Evolutionary conservation across 2,888 invertebrate species (phyloP).

Genomic region (Rhyacophila evoluta): DNA sequence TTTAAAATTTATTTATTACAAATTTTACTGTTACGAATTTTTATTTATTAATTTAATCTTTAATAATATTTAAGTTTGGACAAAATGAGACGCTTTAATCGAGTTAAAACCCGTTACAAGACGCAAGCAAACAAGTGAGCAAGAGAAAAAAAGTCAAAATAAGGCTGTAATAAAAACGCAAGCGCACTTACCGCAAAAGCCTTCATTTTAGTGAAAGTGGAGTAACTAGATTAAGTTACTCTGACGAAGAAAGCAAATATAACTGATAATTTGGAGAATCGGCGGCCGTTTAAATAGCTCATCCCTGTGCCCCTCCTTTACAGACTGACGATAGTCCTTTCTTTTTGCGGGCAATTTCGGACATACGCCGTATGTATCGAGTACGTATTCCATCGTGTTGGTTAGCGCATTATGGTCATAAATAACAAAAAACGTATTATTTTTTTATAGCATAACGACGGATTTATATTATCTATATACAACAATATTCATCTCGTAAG

Average conservation of each 20-base stretch:
- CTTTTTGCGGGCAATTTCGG: conserved; percentile 42
- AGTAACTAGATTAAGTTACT: conserved; percentile 45
- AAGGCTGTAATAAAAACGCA: conserved; percentile 55
- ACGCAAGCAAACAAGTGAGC: conserved; percentile 11
- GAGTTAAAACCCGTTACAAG: conserved; percentile 19
- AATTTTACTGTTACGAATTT: not conserved
- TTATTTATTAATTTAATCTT: not conserved
- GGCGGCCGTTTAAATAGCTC: conserved; percentile 49
- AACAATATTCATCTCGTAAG: not conserved
- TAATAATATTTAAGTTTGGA: not conserved
- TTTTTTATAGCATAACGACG: not conserved
- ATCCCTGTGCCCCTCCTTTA: conserved; percentile 44
- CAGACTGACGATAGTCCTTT: conserved; percentile 45
- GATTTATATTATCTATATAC: not conserved
- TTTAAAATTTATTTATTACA: not conserved
- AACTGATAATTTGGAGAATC: conserved; percentile 40
- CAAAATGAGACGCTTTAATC: not conserved
- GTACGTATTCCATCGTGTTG: not conserved
- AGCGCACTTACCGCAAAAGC: conserved; percentile 68
- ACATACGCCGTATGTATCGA: not conserved
- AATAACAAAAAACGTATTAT: conserved; percentile 1
- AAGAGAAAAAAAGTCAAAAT: conserved; percentile 15
- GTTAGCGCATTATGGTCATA: not conserved
- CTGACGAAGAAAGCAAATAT: conserved; percentile 47
- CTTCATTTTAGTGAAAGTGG: conserved; percentile 64